phyloP scores from a whole-genome alignment of 2,888 invertebrate genomes.

The Amblyteles armatorius region DNA sequence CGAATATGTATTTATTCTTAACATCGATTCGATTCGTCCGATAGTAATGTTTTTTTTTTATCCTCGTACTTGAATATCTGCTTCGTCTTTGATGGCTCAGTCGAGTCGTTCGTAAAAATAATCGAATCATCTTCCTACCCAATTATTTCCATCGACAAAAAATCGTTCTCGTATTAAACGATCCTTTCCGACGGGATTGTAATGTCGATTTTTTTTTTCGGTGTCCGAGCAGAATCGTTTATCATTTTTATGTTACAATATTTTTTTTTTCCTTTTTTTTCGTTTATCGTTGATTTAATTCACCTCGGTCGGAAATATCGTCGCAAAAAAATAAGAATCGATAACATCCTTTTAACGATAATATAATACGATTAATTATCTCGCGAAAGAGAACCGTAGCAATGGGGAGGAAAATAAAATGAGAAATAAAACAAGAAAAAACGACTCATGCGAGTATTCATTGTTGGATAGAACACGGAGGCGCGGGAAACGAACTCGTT shows the following conservation, averaged over 20 bases:
- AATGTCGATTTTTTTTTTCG: background rate
- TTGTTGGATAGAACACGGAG: background rate
- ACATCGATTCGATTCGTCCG: background rate
- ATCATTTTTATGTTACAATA: background rate
- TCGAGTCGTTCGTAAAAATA: slow-evolving; percentile 49
- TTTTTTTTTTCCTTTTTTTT: background rate
- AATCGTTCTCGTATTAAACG: slow-evolving; percentile 46
- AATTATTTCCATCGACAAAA: slow-evolving; percentile 37
- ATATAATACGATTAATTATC: slow-evolving; percentile 33
- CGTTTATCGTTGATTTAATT: slow-evolving; percentile 11
- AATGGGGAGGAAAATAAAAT: background rate
- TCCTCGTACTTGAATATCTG: slow-evolving; percentile 45
- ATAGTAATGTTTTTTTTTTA: background rate
- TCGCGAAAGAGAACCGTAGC: slow-evolving; percentile 4
- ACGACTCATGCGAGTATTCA: background rate
- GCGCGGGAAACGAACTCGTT: background rate
- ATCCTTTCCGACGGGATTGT: slow-evolving; percentile 35
- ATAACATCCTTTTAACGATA: slow-evolving; percentile 16
- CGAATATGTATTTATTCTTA: slow-evolving; percentile 44
- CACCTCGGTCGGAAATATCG: slow-evolving; percentile 27
- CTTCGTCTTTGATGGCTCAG: slow-evolving; percentile 26
- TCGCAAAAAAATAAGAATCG: background rate
- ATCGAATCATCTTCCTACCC: slow-evolving; percentile 38
- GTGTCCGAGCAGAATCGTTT: background rate
- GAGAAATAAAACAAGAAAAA: background rate